Base-by-base conservation (phyloP, 2,797 vertebrate species). In the Florisuga fusca region DNA sequence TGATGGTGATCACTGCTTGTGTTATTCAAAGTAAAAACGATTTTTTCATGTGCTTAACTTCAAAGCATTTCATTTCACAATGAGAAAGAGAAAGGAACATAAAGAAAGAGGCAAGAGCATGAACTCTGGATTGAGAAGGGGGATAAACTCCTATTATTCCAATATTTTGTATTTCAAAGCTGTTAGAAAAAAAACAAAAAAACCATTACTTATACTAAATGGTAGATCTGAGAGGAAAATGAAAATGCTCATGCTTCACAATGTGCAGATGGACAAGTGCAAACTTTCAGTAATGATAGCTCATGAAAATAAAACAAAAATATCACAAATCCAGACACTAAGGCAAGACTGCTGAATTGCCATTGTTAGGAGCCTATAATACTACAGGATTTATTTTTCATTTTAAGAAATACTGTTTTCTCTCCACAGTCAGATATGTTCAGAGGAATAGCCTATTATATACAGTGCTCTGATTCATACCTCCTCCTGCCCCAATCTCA, bases 91-190 rank as follows among this genome's bases (percentile, higher is more conserved):
- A 89, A 80, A 72, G 20, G 14, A 84, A 87, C 15, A 92, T 53
- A 95, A 90, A 89, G 50, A 25, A 89, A 45, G 43, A 76, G 53
- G 84, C 55, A 93, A 76, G 83, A 95, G 48, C 90, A 73, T 78
- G 92, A 97, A 84, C 84, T 93, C 59, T 78, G 46, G 83, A 89
- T 82, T 89, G 83, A 95, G 97, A 95, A 95, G 89, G 68, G 73
- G 77, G 90, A 97, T 97, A 94, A 97, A 93, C 58, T 93, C 78
- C 96, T 95, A 97, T 97, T 96, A 97, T 97, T 90, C 95, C 87
- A 87, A 74, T 83, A 81, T 88, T 95, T 91, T 83, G 20, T 82
- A 90, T 95, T 54, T 74, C 50, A 94, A 93, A 93, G 55, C 87
- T 95, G 91, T 94, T 94, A 97, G 84, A 92, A 97, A 94, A 94